Evolutionary conservation across 2,113 vertebrate species (phyloP).

Genomic region (Stigmatopora nigra): DNA sequence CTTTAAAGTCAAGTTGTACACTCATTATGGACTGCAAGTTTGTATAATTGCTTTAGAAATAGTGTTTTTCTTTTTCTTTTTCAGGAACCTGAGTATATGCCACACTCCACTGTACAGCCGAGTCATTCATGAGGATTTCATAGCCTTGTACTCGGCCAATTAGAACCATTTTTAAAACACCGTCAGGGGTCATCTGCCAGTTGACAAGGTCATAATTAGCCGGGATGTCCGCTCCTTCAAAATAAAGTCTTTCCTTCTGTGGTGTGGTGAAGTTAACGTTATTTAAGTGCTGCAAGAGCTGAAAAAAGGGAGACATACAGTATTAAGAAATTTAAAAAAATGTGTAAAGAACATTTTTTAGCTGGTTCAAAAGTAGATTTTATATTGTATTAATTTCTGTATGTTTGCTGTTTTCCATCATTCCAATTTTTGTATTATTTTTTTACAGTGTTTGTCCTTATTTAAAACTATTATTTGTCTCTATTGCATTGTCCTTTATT

Average conservation of each 20-base stretch:
- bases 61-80: not conserved
- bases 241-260: conserved; percentile 60
- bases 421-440: too few species aligned
- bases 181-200: conserved; percentile 56
- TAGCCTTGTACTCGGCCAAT: conserved; percentile 57
- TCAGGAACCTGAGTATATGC: conserved; percentile 5
- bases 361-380: too few species aligned
- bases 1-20: conserved; percentile 28
- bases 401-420: too few species aligned
- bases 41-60: not conserved
- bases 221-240: conserved; percentile 53
- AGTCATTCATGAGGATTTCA: conserved; percentile 55
- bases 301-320: not conserved
- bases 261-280: conserved; percentile 63
- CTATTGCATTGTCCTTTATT: too few species aligned
- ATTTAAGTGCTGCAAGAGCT: conserved; percentile 66
- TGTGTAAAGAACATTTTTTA: too few species aligned
- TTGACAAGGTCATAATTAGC: conserved; percentile 70
- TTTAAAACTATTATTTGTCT: too few species aligned
- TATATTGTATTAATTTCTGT: too few species aligned
- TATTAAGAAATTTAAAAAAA: too few species aligned
- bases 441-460: too few species aligned
- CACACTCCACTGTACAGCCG: conserved; percentile 57
- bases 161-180: conserved; percentile 39
- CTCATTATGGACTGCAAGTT: not conserved